phyloP scores from a whole-genome alignment of 2,797 vertebrate genomes.

The Myioborus miniatus region DNA sequence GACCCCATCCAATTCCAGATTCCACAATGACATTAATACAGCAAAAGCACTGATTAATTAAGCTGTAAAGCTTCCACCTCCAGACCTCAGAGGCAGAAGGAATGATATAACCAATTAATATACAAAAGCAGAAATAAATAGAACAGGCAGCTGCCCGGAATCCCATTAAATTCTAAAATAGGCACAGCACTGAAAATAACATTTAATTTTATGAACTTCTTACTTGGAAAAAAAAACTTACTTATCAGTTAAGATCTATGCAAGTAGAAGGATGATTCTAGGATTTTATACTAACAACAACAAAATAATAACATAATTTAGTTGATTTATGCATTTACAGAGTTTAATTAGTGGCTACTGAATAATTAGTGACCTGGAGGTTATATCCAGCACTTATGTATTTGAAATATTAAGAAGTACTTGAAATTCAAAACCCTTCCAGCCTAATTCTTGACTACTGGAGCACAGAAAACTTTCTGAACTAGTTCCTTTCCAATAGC shows the following conservation, averaged over 20 bases:
- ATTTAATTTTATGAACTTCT: neutral
- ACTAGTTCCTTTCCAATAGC: neutral
- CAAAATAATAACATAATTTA: neutral
- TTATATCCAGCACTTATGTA: neutral
- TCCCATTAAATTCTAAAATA: neutral
- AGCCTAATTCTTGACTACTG: neutral
- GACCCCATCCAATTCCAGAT: neutral
- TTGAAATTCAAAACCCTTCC: neutral
- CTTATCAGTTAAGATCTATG: neutral
- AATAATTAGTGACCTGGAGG: neutral
- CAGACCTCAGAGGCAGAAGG: neutral
- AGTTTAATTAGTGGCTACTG: neutral
- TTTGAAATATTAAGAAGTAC: neutral
- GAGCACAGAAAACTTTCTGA: neutral
- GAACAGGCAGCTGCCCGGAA: neutral
- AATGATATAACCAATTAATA: neutral
- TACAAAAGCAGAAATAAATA: slow-evolving; percentile 10
- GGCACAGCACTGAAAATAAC: neutral
- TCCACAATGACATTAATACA: neutral
- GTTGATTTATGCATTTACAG: neutral
- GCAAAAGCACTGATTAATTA: neutral
- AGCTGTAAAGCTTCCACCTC: neutral
- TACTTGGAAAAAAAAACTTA: neutral
- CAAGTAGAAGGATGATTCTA: neutral
- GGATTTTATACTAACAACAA: neutral